Base-by-base conservation (phyloP, 2,113 vertebrate genomes). In the Tupaia tana region DNA sequence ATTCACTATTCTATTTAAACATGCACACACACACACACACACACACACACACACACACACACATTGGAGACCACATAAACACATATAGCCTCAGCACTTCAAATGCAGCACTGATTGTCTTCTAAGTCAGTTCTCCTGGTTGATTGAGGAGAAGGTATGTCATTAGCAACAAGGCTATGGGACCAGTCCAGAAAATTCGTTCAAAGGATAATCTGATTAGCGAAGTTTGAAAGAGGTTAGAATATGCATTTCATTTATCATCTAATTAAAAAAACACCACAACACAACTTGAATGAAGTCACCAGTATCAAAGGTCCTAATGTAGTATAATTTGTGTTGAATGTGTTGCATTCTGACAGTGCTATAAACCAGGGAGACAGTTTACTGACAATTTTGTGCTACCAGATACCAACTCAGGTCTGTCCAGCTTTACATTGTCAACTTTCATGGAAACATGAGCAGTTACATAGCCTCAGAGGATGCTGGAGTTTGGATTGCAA, bases 401-500 rank as follows among this genome's bases (percentile, higher is more conserved):
- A 92, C 89, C 96, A 98, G 97, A 97, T 95, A 70, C 74, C 96
- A 97, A 95, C 58, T 91, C 96, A 96, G 95, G 97, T 90, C 97
- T 97, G 86, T 93, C 95, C 97, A 96, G 95, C 94, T 98, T 98
- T 97, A 95, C 90, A 90, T 86, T 90, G 98, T 97, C 94, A 98
- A 90, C 73, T 97, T 94, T 97, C 95, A 96, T 90, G 97, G 97
- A 98, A 98, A 98, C 96, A 97, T 79, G 94, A 97, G 96, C 92
- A 96, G 91, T 93, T 96, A 97, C 6, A 61, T 81, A 97, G 96
- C 91, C 97, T 97, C 95, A 80, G 94, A 98, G 92, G 94, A 98
- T 6, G n/a, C 96, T 96, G 95, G 98, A 97, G 97, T 98, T 97
- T 98, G 97, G 97, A 98, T 97, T 97, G 94, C 96, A 97, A 0